These are phyloP conservation scores for Psophia crepitans DNA, from an alignment of 2,113 vertebrate genomes.

Conservation along the genomic window DNA sequence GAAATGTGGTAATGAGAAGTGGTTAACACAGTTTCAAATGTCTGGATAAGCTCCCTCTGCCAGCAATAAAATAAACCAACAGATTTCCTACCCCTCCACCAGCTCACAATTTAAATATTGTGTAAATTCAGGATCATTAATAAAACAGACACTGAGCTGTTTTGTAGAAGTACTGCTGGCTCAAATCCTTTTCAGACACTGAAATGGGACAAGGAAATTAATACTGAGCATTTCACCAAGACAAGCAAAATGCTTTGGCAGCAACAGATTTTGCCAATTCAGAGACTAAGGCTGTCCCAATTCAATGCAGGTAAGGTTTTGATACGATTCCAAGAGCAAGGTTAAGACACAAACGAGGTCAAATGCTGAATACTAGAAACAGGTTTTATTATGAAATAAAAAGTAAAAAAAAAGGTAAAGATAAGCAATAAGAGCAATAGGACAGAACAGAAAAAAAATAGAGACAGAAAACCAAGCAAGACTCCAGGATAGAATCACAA, in stretches of 20 bases:
- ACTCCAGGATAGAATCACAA: too few relatives aligned
- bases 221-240: background rate
- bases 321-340: too few relatives aligned
- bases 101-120: background rate
- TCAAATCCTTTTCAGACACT: background rate
- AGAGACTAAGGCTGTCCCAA: too few relatives aligned
- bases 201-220: background rate
- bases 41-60: background rate
- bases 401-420: too few relatives aligned
- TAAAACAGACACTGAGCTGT: background rate
- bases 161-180: background rate
- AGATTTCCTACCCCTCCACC: background rate
- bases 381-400: too few relatives aligned
- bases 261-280: background rate
- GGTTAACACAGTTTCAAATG: background rate
- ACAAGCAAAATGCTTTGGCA: background rate
- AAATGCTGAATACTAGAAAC: too few relatives aligned
- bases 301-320: too few relatives aligned
- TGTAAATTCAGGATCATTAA: background rate
- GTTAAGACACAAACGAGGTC: too few relatives aligned
- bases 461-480: too few relatives aligned
- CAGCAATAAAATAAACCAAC: background rate
- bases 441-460: too few relatives aligned
- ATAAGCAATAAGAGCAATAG: too few relatives aligned
- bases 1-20: background rate